These are phyloP conservation scores for Hippoglossus stenolepis DNA, from an alignment of 2,113 vertebrate genomes.

Conservation along the genomic window DNA sequence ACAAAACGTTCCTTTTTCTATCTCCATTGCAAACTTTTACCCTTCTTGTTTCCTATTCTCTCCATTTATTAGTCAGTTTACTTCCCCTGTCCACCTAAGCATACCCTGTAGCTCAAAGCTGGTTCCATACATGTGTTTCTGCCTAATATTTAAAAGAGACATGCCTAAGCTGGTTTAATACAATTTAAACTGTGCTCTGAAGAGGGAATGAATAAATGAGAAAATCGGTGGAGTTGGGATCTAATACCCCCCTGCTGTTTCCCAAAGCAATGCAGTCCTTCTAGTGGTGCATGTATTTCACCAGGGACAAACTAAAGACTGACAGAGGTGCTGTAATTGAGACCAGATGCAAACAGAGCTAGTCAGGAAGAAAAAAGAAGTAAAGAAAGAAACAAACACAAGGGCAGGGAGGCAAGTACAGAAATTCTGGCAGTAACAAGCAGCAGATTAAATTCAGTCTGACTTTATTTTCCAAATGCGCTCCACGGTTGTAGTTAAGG, in stretches of 20 bases:
- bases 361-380: conserved; percentile 1
- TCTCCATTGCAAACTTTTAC: background rate
- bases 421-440: conserved; percentile 54
- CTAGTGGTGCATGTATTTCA: conserved; percentile 32
- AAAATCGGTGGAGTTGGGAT: conserved; percentile 19
- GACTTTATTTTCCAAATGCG: conserved; percentile 75
- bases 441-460: conserved; percentile 58
- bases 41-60: background rate
- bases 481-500: conserved; percentile 36
- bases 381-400: conserved; percentile 36
- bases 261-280: conserved; percentile 31
- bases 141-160: conserved; percentile 23
- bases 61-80: conserved; percentile 4
- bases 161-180: conserved; percentile 46
- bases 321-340: conserved; percentile 52
- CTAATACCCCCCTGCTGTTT: conserved; percentile 20
- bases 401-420: conserved; percentile 35
- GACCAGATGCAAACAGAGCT: conserved; percentile 62
- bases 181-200: conserved; percentile 52
- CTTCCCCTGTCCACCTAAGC: background rate
- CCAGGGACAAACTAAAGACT: conserved; percentile 29
- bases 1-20: background rate
- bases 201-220: conserved; percentile 36
- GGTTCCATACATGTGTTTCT: conserved; percentile 16
- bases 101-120: conserved; percentile 2